Percentiles rank a stretch among this genome's conserved stretches.
Evolutionary conservation across 1,140 invertebrate genomes (phyloP).

Genomic region (Drosophila bocqueti): DNA sequence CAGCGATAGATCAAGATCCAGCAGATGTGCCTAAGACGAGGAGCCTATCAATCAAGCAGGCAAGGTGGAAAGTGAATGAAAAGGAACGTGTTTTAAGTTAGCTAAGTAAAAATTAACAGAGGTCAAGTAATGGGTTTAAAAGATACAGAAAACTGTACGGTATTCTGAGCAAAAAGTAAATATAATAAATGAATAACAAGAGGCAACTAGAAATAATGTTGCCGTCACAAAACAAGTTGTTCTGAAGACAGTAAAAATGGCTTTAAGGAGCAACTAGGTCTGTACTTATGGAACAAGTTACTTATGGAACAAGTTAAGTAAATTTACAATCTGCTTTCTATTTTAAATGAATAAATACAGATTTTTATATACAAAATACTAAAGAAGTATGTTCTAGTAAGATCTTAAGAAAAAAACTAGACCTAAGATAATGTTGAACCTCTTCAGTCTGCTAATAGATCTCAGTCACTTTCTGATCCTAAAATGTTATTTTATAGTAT

Average conservation of each 20-base stretch:
- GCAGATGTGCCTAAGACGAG: slow-evolving; percentile 6
- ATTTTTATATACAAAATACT: neutral
- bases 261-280: neutral
- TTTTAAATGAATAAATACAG: neutral
- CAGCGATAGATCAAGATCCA: slow-evolving; percentile 31
- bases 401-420: too few species aligned
- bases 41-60: slow-evolving; percentile 8
- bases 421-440: neutral
- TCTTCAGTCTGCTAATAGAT: neutral
- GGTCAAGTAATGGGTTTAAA: neutral
- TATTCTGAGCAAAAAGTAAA: too few species aligned
- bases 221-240: neutral
- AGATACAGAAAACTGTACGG: neutral
- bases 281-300: neutral
- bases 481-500: too few species aligned
- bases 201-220: neutral
- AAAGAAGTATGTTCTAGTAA: neutral
- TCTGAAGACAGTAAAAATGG: neutral
- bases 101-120: neutral
- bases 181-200: neutral
- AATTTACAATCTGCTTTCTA: too few species aligned
- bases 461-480: neutral
- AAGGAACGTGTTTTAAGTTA: slow-evolving; percentile 2
- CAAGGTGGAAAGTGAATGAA: neutral
- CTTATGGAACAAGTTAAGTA: neutral